Base-by-base conservation (phyloP, 2,797 vertebrate genomes). In the Tinamus major region DNA sequence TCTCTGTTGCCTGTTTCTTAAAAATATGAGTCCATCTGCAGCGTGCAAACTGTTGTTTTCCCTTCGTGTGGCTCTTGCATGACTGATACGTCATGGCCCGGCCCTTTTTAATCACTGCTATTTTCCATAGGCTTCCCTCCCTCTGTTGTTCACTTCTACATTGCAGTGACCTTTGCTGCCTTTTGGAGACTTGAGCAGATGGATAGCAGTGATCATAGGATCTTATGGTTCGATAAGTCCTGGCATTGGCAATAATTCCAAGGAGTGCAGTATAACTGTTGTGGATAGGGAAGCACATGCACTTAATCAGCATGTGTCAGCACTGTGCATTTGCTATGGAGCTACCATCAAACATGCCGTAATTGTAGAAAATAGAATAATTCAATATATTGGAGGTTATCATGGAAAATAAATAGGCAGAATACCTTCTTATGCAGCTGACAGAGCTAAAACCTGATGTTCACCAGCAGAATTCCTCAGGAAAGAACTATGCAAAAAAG, bases 141-240 rank as follows among this genome's bases (percentile, higher is more conserved):
- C 44, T 42, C 49, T 62, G 20, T 2, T 17, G 4, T 7, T 58
- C 64, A 15, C 58, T 85, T 58, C n/a, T 41, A 53, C 58, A 59
- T 51, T 84, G 27, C 71, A 46, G 37, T 79, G 71, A 88, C 92
- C 68, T 85, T 80, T 56, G 17, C 58, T 89, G 72, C 55, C 74
- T 46, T 1, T 0, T 18, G 59, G 64, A 24, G 61, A 21, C 35
- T 41, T 77, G 31, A 80, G 49, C 79, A 91, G 83, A 69, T 61
- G 61, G 91, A 82, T 63, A 75, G 64, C 2, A 33, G 63, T 46
- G 81, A 89, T 78, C 53, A 51, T 53, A 84, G 70, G 37, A 87
- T 82, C 58, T 86, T 20, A 58, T 18, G 71, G 64, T 61, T 82
- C 42, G 5, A 3, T 82, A 86, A 75, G 49, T 33, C 70, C 53